A percentile compares a stretch with the other conserved stretches of the same genome.
phyloP scores from a whole-genome alignment of 2,797 vertebrate species.

The Acridotheres tristis region DNA sequence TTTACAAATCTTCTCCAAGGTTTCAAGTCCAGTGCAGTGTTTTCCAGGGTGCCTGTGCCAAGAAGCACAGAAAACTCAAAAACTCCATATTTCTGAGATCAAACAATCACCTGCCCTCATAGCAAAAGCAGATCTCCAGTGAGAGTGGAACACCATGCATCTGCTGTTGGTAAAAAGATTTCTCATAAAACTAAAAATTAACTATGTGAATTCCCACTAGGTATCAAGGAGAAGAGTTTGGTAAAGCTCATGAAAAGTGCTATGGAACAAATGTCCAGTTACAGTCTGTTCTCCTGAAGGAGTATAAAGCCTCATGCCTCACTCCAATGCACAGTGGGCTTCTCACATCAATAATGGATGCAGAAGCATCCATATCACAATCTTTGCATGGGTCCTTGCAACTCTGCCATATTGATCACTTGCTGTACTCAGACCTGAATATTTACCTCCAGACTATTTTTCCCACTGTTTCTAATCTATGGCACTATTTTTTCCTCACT shows the following conservation, averaged over 20 bases:
- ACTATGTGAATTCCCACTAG: not conserved
- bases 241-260: not conserved
- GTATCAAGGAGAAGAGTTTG: not conserved
- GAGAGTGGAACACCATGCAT: accelerated
- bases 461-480: not conserved
- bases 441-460: not conserved
- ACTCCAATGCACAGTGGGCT: not conserved
- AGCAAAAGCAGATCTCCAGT: not conserved
- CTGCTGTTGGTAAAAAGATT: not conserved
- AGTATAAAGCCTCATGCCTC: not conserved
- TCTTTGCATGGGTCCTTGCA: not conserved
- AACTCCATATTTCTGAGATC: too few relatives aligned
- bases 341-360: not conserved
- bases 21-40: too few relatives aligned
- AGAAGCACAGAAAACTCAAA: too few relatives aligned
- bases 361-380: not conserved
- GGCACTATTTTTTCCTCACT: not conserved
- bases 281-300: not conserved
- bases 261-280: not conserved
- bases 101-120: not conserved
- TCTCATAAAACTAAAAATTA: not conserved
- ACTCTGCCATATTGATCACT: not conserved
- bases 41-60: too few relatives aligned
- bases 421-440: not conserved
- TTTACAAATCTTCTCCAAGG: too few relatives aligned